phyloP scores from a whole-genome alignment of 2,797 vertebrate genomes.

The Rhabdophis nuchalis region DNA sequence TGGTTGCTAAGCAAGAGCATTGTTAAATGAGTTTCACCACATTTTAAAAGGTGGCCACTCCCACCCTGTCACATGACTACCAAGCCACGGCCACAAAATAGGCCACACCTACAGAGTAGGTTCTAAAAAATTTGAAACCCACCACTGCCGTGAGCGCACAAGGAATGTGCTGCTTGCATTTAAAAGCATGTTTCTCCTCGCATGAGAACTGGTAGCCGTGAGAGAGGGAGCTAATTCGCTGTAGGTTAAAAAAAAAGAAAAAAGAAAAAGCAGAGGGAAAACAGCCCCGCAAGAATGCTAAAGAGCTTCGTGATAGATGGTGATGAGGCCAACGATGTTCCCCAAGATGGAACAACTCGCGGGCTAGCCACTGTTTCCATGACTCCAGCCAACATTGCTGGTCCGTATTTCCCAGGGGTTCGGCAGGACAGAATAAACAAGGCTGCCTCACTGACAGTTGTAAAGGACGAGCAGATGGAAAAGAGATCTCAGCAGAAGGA shows the following conservation, averaged over 20 bases:
- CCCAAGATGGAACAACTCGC: no score
- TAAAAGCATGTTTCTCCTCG: background rate
- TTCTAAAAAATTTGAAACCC: no score
- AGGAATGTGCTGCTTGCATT: background rate
- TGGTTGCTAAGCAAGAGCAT: no score
- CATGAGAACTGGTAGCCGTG: no score
- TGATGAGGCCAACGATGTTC: background rate
- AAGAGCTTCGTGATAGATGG: background rate
- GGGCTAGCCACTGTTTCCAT: background rate
- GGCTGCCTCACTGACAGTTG: background rate
- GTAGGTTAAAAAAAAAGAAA: no score
- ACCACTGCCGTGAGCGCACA: rapidly evolving
- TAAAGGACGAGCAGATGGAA: background rate
- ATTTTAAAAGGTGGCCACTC: no score
- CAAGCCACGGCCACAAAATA: no score
- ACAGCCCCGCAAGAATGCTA: background rate
- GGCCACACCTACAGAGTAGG: no score
- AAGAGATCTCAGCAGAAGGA: background rate
- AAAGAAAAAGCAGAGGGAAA: no score
- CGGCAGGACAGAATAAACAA: background rate
- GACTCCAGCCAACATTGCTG: background rate
- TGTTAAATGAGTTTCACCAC: no score
- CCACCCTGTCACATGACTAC: no score
- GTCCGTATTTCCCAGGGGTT: background rate
- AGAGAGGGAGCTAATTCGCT: background rate